These are phyloP conservation scores for Steromphala cineraria DNA, from an alignment of 2,888 invertebrate genomes.

Conservation along the genomic window DNA sequence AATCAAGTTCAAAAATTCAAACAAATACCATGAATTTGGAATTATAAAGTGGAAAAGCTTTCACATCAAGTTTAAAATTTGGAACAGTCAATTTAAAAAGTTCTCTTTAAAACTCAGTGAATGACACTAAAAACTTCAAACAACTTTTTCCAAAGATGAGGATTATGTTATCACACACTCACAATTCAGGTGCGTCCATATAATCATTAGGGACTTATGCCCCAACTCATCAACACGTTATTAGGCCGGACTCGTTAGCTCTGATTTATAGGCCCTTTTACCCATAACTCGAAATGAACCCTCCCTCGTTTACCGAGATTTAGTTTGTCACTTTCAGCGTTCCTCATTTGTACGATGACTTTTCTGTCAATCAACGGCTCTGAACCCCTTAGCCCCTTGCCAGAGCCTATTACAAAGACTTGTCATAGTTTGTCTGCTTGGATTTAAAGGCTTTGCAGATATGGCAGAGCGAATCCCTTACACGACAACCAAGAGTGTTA, in stretches of 20 bases:
- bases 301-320: constrained; percentile 23
- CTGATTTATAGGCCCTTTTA: neutral
- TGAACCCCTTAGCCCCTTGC: neutral
- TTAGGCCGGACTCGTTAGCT: neutral
- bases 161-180: too few relatives aligned
- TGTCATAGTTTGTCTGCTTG: constrained; percentile 13
- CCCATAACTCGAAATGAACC: constrained; percentile 19
- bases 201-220: neutral
- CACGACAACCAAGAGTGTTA: neutral
- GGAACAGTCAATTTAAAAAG: too few relatives aligned
- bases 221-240: neutral
- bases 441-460: constrained; percentile 18
- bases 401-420: constrained; percentile 19
- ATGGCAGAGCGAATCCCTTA: neutral
- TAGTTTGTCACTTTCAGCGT: constrained; percentile 27
- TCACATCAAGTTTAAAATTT: too few relatives aligned
- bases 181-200: neutral
- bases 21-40: too few relatives aligned
- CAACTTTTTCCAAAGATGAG: too few relatives aligned
- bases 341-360: constrained; percentile 29
- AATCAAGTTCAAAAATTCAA: too few relatives aligned
- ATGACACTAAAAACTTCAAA: too few relatives aligned
- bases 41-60: too few relatives aligned
- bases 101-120: too few relatives aligned
- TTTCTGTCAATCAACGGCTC: constrained; percentile 1